Percentiles rank a stretch among this genome's conserved stretches.
Evolutionary conservation across 1,140 invertebrate species (phyloP).

Genomic region (Dinothrombium tinctorium): DNA sequence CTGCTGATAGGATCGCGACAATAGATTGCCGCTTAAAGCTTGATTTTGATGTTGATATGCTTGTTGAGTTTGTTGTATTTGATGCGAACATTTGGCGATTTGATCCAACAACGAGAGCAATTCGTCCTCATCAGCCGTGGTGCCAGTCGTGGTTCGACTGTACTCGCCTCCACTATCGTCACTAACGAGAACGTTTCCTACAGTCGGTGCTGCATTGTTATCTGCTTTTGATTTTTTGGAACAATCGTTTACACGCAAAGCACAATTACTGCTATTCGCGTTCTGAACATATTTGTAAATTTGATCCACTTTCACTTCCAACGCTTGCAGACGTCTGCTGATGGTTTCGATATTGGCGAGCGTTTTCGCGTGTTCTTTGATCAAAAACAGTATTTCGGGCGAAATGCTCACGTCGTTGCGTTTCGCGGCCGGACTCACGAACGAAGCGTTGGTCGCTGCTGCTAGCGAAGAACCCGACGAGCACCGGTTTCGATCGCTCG

Average conservation of each 20-base stretch:
- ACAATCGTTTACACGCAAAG: not conserved
- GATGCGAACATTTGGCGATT: constrained; percentile 5
- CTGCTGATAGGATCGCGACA: not conserved
- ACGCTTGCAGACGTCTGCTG: not conserved
- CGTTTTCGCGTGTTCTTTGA: constrained; percentile 7
- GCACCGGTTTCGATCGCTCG: too few relatives aligned
- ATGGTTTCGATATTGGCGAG: constrained; percentile 2
- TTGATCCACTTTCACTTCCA: constrained; percentile 3
- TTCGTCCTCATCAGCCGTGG: constrained; percentile 7
- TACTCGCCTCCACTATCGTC: constrained; percentile 11
- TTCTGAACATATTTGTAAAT: not conserved
- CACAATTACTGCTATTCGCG: not conserved
- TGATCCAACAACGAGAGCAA: constrained; percentile 7
- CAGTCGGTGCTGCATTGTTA: not conserved
- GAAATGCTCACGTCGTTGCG: too few relatives aligned
- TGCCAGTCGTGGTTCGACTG: constrained; percentile 2
- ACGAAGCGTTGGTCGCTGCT: too few relatives aligned
- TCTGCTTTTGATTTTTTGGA: not conserved
- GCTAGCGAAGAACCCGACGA: too few relatives aligned
- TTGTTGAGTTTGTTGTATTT: constrained; percentile 2
- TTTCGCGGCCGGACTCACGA: too few relatives aligned
- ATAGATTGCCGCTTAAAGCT: not conserved
- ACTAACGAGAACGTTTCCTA: not conserved
- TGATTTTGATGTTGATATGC: not conserved
- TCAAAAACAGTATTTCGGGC: constrained; percentile 7